phyloP scores from a whole-genome alignment of 2,888 invertebrate genomes.

The Homarus gammarus region DNA sequence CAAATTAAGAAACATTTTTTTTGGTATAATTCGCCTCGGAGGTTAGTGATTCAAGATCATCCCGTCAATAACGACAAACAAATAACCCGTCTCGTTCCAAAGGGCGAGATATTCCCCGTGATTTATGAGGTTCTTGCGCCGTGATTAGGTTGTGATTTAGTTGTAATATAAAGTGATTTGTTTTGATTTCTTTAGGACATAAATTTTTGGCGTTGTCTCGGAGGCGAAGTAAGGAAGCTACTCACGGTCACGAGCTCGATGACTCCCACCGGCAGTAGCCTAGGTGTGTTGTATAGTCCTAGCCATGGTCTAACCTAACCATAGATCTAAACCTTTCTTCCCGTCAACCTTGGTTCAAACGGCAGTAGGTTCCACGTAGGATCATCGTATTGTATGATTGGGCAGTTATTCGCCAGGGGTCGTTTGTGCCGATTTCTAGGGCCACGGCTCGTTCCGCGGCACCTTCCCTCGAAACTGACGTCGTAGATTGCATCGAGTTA shows the following conservation, averaged over 20 bases:
- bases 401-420: neutral
- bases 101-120: neutral
- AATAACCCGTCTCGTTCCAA: neutral
- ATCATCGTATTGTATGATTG: conserved; percentile 14
- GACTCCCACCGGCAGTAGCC: neutral
- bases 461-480: no score
- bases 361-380: conserved; percentile 5
- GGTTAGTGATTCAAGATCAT: neutral
- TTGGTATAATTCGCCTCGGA: neutral
- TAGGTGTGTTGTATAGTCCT: conserved; percentile 31
- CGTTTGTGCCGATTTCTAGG: neutral
- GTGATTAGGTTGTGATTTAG: neutral
- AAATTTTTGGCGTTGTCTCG: neutral
- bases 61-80: neutral
- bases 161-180: neutral
- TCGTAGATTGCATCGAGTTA: neutral
- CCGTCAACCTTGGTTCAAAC: conserved; percentile 9
- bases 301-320: conserved; percentile 5
- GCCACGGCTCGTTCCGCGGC: neutral
- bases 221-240: neutral
- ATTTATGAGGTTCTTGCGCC: neutral
- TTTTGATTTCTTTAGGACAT: neutral
- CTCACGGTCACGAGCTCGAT: neutral
- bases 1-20: neutral
- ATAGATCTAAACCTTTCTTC: conserved; percentile 11